phyloP scores from a whole-genome alignment of 2,113 vertebrate genomes.

The Urocolius indicus region DNA sequence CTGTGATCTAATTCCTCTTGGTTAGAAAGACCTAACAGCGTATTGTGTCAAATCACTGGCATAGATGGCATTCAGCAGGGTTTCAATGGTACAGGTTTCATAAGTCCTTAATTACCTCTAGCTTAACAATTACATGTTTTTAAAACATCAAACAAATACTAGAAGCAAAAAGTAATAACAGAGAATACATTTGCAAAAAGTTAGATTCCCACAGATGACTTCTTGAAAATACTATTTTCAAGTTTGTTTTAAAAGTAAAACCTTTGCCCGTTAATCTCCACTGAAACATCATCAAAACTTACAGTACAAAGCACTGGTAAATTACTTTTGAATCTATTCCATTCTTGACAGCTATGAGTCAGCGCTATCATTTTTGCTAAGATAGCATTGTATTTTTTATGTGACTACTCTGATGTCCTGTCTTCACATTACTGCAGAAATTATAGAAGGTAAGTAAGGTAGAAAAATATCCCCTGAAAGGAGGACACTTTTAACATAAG shows the following conservation, averaged over 20 bases:
- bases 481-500: not conserved
- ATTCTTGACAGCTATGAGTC: not conserved
- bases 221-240: not conserved
- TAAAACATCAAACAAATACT: not conserved
- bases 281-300: not conserved
- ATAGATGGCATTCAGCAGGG: not conserved
- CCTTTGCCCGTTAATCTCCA: not conserved
- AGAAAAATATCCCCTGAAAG: not conserved
- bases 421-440: not conserved
- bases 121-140: not conserved
- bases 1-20: not conserved
- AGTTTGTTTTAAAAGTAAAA: not conserved
- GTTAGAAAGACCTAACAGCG: not conserved
- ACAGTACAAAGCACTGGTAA: not conserved
- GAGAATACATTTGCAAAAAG: not conserved
- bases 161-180: not conserved
- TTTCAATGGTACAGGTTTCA: not conserved
- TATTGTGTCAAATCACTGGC: not conserved
- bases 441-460: not conserved
- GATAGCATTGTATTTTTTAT: not conserved
- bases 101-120: not conserved
- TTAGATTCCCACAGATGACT: not conserved
- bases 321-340: not conserved
- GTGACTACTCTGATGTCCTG: not conserved
- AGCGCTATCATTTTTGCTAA: not conserved